Evolutionary conservation across 2,113 vertebrate species (phyloP).

Genomic region (Hippocampus guttulatus): DNA sequence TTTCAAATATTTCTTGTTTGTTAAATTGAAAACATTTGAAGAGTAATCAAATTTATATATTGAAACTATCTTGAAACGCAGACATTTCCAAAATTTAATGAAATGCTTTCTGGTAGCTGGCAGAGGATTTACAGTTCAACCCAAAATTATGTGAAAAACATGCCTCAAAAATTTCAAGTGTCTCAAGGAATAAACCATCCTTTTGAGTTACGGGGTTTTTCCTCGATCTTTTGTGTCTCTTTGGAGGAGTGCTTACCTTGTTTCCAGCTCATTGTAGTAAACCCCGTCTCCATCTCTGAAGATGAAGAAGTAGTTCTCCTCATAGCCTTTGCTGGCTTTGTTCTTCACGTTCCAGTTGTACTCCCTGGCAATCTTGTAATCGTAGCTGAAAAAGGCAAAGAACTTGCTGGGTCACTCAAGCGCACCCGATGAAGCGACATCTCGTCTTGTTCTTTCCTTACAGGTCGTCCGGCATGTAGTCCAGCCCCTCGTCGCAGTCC

Average conservation of each 20-base stretch:
- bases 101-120: too few relatives aligned
- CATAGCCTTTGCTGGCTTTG: constrained; percentile 95
- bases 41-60: too few relatives aligned
- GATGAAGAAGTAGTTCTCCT: constrained; percentile 97
- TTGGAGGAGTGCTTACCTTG: constrained; percentile 68
- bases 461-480: constrained; percentile 89
- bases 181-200: too few relatives aligned
- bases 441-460: constrained; percentile 46
- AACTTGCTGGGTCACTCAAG: not conserved
- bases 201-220: too few relatives aligned
- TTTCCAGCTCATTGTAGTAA: constrained; percentile 94
- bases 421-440: not conserved
- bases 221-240: too few relatives aligned
- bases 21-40: too few relatives aligned
- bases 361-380: constrained; percentile 92
- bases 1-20: too few relatives aligned
- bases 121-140: too few relatives aligned
- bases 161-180: too few relatives aligned
- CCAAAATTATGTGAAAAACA: too few relatives aligned
- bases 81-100: too few relatives aligned
- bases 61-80: too few relatives aligned
- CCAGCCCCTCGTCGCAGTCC: constrained; percentile 84
- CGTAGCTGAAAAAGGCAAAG: constrained; percentile 73
- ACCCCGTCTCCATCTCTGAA: constrained; percentile 90
- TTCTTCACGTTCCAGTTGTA: constrained; percentile 99